Conservation (phyloP, 2,113 vertebrate genomes). For the Physeter macrocephalus region DNA sequence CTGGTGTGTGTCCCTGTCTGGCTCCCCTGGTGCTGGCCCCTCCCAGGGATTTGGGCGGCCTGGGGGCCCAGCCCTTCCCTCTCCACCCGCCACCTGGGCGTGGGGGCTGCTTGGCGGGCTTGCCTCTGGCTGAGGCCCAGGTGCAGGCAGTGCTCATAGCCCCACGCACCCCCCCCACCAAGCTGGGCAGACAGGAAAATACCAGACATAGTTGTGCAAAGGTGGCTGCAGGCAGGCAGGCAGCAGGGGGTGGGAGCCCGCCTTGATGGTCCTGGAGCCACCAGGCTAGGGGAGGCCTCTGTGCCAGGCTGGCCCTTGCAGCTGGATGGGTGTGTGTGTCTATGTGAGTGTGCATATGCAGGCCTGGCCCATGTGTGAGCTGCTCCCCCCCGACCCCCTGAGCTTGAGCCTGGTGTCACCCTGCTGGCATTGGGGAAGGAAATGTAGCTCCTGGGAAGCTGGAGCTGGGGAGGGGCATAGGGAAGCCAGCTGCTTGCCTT, state of each 20-base stretch:
- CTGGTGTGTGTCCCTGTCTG: slow-evolving; percentile 34
- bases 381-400: not conserved
- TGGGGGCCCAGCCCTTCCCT: slow-evolving; percentile 16
- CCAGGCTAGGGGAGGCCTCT: not conserved
- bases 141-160: slow-evolving; percentile 56
- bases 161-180: not conserved
- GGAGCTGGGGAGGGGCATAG: not conserved
- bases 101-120: slow-evolving; percentile 63
- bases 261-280: not conserved
- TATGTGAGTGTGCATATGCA: not conserved
- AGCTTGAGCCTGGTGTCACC: not conserved
- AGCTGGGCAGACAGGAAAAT: slow-evolving; percentile 74
- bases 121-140: slow-evolving; percentile 72
- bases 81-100: not conserved
- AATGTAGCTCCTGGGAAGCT: not conserved
- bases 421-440: not conserved
- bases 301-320: not conserved
- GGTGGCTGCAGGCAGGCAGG: slow-evolving; percentile 64
- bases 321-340: not conserved
- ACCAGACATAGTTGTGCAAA: slow-evolving; percentile 75
- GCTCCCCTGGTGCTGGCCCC: slow-evolving; percentile 14
- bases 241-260: slow-evolving; percentile 48
- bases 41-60: slow-evolving; percentile 40
- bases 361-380: not conserved
- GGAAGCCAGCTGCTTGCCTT: not conserved